Evolutionary conservation across 2,888 invertebrate genomes (phyloP), one percentile per base, ranked within the genome.

Genomic region (Drosophila histrio): DNA sequence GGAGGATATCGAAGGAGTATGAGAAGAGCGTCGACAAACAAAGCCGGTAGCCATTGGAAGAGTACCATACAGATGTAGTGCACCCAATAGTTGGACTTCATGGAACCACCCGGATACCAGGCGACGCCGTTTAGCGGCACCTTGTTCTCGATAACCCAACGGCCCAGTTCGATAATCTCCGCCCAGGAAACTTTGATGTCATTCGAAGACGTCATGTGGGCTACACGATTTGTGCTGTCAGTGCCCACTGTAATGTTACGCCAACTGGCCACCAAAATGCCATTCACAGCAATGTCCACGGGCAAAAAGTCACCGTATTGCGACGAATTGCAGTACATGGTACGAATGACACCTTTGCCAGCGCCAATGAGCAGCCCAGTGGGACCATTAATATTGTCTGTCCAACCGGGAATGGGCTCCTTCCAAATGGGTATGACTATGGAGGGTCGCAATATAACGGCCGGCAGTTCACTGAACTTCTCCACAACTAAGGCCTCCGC

Each of bases 381-480:
- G 0, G 98, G 97, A n/a, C 98, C 98, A 87, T 98, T 98, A 57
- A 97, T 95, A 87, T 98, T 98, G 90, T 98, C 98, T 0, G 97
- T 97, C 98, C 98, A 97, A 5, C 96, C 98, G 0, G 96, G 96
- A 0, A 96, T 88, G 0, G 97, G 97, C 66, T 96, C 96, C 86
- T 94, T 95, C 96, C 96, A 96, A 41, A 96, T 94, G 1, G 98
- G 98, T 63, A 98, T 96, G 19, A 98, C 96, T 81, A 98, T 96
- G 0, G 97, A 97, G 1, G 97, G 98, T 75, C 98, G 92, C 21
- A 98, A 92, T 57, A 99, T 95, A 56, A 96, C 93, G 0, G 95
- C 93, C 0, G 98, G 98, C 6, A 99, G 91, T 22, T 94, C 93
- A 1, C 93, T 91, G 92, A 96, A 95, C 46, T 96, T 94, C 87